These are phyloP conservation scores for Pocota personata DNA, from an alignment of 2,888 invertebrate genomes.

Conservation along the genomic window DNA sequence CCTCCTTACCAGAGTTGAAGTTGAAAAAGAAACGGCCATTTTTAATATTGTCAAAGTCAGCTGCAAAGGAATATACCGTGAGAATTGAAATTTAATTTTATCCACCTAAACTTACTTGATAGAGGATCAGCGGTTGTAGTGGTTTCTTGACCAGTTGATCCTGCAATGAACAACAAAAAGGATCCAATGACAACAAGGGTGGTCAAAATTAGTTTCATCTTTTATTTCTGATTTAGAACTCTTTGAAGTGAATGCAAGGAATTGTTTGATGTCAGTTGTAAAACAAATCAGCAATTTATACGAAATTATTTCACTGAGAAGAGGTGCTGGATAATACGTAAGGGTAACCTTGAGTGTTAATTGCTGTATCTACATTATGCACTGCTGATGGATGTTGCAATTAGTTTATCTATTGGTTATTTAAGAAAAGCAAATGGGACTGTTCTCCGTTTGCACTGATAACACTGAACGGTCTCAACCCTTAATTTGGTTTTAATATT, in stretches of 20 bases:
- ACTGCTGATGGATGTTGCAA: conserved; percentile 24
- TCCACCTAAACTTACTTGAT: background rate
- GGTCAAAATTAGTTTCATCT: conserved; percentile 32
- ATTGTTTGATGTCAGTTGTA: conserved; percentile 18
- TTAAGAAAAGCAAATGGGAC: conserved; percentile 16
- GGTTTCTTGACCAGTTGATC: background rate
- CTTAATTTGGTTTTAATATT: too few relatives aligned
- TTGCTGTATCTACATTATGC: background rate
- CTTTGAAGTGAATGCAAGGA: background rate
- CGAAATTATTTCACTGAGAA: background rate
- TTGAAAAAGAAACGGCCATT: conserved; percentile 39
- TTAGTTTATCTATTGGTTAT: conserved; percentile 28
- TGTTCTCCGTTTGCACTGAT: background rate
- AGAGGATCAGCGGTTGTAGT: background rate
- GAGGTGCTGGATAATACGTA: background rate
- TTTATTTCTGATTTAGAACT: background rate
- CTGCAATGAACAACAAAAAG: conserved; percentile 7
- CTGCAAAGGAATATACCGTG: conserved; percentile 1
- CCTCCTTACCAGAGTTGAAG: conserved; percentile 40
- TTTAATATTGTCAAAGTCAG: background rate
- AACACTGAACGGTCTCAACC: background rate
- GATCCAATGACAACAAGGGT: background rate
- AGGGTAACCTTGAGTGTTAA: background rate
- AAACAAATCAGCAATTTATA: conserved; percentile 9
- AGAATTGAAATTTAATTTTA: background rate